phyloP scores from a whole-genome alignment of 2,113 vertebrate species.

The Balaeniceps rex region DNA sequence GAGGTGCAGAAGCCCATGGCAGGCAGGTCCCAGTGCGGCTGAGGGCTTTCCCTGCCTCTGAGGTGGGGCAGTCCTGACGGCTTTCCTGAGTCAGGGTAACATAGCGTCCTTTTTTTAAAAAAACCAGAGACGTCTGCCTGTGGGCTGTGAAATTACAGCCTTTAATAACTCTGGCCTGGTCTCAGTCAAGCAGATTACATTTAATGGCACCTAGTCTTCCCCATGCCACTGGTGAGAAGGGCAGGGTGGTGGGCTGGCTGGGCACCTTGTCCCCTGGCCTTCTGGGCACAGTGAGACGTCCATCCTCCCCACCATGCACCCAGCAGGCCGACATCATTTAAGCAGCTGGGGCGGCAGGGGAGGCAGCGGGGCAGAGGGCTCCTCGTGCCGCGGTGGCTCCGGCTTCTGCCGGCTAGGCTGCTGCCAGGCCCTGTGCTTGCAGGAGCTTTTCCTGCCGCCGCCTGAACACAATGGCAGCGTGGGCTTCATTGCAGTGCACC shows the following conservation, averaged over 20 bases:
- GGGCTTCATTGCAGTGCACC: neutral
- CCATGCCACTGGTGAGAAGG: neutral
- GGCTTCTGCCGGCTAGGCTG: neutral
- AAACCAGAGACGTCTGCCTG: neutral
- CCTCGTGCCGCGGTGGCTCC: rapidly evolving
- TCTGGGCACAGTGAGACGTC: neutral
- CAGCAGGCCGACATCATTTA: neutral
- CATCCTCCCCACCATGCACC: no score
- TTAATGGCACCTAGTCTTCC: neutral
- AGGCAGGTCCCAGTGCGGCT: neutral
- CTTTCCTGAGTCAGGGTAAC: neutral
- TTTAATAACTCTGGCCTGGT: neutral
- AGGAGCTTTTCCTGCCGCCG: neutral
- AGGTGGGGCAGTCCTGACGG: neutral
- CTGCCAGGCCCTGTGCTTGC: neutral
- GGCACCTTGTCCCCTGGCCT: neutral
- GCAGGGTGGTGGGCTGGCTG: neutral
- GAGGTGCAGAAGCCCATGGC: neutral
- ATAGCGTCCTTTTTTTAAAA: neutral
- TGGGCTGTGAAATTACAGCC: neutral
- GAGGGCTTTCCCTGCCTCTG: neutral
- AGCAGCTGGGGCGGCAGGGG: no score
- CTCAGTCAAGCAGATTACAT: neutral
- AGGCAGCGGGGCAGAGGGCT: neutral
- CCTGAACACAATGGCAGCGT: no score